These are phyloP conservation scores for Alcis repandata DNA, from an alignment of 2,888 invertebrate species.

Conservation along the genomic window DNA sequence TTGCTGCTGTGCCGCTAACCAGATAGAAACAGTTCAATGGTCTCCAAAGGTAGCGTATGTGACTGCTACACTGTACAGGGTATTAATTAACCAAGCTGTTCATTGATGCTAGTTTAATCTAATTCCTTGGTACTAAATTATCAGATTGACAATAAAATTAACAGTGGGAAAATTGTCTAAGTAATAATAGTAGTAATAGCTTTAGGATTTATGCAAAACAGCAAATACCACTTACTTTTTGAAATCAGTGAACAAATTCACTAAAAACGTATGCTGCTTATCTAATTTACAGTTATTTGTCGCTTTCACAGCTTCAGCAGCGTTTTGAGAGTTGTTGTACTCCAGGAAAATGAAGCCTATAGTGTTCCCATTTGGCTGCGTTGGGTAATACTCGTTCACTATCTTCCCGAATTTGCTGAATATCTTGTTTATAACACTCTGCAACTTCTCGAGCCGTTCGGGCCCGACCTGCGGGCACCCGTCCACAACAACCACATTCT, in stretches of 20 bases:
- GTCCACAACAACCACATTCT: constrained; percentile 98
- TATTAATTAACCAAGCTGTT: no score
- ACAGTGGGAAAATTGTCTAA: no score
- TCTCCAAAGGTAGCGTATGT: no score
- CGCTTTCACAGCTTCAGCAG: constrained; percentile 95
- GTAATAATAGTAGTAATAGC: no score
- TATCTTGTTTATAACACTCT: constrained; percentile 96
- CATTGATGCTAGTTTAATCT: no score
- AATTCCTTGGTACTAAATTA: no score
- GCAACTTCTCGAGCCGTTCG: constrained; percentile 96
- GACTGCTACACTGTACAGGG: no score
- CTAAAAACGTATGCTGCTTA: constrained; percentile 97
- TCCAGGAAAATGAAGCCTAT: constrained; percentile 98
- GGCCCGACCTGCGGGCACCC: constrained; percentile 98
- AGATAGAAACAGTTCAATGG: no score
- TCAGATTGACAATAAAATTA: no score
- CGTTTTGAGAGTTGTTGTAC: constrained; percentile 93
- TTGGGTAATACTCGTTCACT: constrained; percentile 96
- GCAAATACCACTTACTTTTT: constrained; percentile 89
- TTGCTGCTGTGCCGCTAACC: no score
- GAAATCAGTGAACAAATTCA: constrained; percentile 98
- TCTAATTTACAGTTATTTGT: constrained; percentile 98
- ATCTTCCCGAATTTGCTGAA: constrained; percentile 95
- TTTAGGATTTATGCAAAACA: neutral
- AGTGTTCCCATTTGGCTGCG: constrained; percentile 93